Evolutionary conservation across 2,113 vertebrate species (phyloP).

Genomic region (Aepyceros melampus): DNA sequence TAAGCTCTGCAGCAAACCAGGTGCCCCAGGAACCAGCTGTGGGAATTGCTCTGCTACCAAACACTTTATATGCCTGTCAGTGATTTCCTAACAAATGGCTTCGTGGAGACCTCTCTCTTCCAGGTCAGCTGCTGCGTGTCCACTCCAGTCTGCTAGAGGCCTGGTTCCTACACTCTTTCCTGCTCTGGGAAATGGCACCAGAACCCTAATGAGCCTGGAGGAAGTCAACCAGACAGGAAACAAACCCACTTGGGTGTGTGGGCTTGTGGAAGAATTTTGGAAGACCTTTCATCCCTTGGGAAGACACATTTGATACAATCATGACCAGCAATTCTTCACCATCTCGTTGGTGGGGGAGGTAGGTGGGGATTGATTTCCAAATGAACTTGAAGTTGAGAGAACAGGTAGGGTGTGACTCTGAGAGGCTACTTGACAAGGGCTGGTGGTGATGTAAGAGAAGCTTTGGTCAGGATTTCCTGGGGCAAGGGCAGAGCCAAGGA

Average conservation of each 20-base stretch:
- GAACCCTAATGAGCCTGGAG: conserved; percentile 27
- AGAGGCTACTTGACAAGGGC: neutral
- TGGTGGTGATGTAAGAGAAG: neutral
- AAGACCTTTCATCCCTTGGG: neutral
- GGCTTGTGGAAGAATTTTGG: conserved; percentile 26
- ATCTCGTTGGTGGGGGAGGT: neutral
- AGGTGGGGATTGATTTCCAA: conserved; percentile 1
- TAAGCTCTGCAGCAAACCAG: neutral
- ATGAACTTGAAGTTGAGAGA: conserved; percentile 16
- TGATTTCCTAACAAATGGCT: conserved; percentile 26
- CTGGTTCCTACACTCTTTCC: conserved; percentile 61
- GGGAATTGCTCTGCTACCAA: neutral
- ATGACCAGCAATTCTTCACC: conserved; percentile 34
- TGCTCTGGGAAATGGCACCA: conserved; percentile 58
- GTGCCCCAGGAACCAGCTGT: neutral
- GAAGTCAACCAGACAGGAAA: conserved; percentile 71
- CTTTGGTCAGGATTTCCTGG: conserved; percentile 58
- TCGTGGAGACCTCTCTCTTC: neutral
- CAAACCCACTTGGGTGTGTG: neutral
- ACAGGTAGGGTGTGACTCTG: neutral
- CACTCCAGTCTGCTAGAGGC: conserved; percentile 28
- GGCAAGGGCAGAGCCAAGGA: neutral
- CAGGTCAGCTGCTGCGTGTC: conserved; percentile 46
- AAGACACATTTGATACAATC: conserved; percentile 7
- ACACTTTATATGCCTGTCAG: neutral